These are phyloP conservation scores for Phocoena phocoena DNA, from an alignment of 2,113 vertebrate genomes.

Conservation along the genomic window DNA sequence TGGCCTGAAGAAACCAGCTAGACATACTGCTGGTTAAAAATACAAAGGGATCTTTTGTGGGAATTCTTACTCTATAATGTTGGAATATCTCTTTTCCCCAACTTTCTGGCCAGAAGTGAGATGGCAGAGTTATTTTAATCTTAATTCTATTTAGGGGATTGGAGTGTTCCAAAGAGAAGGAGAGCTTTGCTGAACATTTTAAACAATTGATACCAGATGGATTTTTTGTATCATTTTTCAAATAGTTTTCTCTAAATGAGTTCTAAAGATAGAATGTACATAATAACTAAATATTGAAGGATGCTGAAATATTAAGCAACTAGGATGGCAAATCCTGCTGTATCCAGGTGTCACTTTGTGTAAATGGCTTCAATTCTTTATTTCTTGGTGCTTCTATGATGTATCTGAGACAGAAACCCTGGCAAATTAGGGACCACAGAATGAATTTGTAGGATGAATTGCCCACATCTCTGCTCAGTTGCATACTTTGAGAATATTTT, in stretches of 20 bases:
- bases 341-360: not conserved
- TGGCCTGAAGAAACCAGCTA: not conserved
- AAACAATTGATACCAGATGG: conserved; percentile 71
- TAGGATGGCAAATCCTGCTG: not conserved
- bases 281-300: conserved; percentile 24
- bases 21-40: not conserved
- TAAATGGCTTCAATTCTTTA: not conserved
- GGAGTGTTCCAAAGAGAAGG: conserved; percentile 48
- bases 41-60: not conserved
- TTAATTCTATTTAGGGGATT: conserved; percentile 37
- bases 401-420: not conserved
- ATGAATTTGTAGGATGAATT: not conserved
- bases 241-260: conserved; percentile 48
- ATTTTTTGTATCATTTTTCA: conserved; percentile 56
- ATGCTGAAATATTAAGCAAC: conserved; percentile 35
- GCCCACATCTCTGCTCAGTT: not conserved
- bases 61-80: not conserved
- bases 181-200: conserved; percentile 47
- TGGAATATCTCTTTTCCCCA: not conserved
- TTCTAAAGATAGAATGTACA: conserved; percentile 61
- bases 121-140: conserved; percentile 64
- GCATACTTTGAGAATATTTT: not conserved
- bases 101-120: not conserved
- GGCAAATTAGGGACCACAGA: not conserved
- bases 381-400: not conserved